Conservation (phyloP, 2,113 vertebrate species). For the Astatotilapia flaviijosephi region DNA sequence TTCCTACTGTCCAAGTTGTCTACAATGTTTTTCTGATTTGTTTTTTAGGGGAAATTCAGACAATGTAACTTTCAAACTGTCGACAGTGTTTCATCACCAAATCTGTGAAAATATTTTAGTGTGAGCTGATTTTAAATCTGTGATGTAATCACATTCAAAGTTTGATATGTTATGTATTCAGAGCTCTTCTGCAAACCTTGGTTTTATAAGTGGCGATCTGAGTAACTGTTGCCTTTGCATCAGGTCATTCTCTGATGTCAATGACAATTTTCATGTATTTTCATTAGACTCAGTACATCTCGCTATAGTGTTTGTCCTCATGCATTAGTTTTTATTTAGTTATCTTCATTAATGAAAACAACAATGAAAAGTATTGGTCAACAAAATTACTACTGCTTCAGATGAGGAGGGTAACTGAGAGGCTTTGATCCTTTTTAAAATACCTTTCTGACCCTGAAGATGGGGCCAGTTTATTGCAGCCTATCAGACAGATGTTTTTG, state of each 20-base stretch:
- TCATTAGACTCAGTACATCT: not conserved
- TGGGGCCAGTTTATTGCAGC: not conserved
- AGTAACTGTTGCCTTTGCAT: not conserved
- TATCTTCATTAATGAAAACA: not conserved
- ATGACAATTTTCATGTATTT: not conserved
- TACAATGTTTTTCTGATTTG: not conserved
- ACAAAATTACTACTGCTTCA: not conserved
- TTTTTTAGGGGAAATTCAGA: not conserved
- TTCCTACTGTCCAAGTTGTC: fast-evolving
- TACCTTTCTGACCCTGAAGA: not conserved
- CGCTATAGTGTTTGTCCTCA: not conserved
- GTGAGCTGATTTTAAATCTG: not conserved
- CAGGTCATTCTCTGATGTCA: not conserved
- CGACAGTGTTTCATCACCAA: not conserved
- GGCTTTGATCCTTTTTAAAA: not conserved
- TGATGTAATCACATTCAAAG: not conserved
- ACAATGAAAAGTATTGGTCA: not conserved
- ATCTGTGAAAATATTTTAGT: not conserved
- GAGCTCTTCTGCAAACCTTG: not conserved
- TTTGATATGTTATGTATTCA: not conserved
- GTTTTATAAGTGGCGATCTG: not conserved
- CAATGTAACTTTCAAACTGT: not conserved
- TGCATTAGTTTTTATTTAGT: not conserved
- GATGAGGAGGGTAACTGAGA: not conserved
- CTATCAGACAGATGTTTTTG: not conserved